These are phyloP conservation scores for Whitmania pigra DNA, from an alignment of 1,140 invertebrate species.

Conservation along the genomic window DNA sequence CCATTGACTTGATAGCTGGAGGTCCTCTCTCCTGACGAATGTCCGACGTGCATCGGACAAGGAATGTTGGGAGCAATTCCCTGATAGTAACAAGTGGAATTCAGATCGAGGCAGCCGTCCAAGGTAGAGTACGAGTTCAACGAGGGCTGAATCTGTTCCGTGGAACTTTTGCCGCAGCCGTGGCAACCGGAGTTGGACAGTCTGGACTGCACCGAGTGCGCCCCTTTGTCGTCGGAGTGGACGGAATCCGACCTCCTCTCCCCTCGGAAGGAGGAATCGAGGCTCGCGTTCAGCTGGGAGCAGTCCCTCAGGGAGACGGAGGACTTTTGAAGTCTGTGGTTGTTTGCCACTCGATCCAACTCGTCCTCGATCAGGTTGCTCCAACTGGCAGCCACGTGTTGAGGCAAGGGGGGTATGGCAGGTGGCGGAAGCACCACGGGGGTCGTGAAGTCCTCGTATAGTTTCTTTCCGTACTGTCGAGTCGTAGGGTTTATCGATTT, in stretches of 20 bases:
- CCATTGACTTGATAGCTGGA: too few species aligned
- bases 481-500: too few species aligned
- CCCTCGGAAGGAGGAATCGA: not conserved
- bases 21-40: too few species aligned
- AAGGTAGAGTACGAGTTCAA: too few species aligned
- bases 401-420: not conserved
- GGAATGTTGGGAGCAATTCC: too few species aligned
- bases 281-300: not conserved
- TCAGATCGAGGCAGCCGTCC: too few species aligned
- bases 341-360: not conserved
- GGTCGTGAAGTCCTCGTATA: not conserved
- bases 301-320: conserved; percentile 3
- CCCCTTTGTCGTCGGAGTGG: not conserved
- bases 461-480: not conserved
- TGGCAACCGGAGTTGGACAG: too few species aligned
- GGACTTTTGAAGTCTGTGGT: not conserved
- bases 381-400: not conserved
- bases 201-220: too few species aligned
- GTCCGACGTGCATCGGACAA: too few species aligned
- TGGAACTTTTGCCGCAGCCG: too few species aligned
- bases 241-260: not conserved
- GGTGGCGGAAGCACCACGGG: not conserved
- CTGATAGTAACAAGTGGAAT: too few species aligned
- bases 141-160: too few species aligned
- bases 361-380: conserved; percentile 10